Conservation (phyloP, 1,140 invertebrate genomes). For the Drosophila takahashii region DNA sequence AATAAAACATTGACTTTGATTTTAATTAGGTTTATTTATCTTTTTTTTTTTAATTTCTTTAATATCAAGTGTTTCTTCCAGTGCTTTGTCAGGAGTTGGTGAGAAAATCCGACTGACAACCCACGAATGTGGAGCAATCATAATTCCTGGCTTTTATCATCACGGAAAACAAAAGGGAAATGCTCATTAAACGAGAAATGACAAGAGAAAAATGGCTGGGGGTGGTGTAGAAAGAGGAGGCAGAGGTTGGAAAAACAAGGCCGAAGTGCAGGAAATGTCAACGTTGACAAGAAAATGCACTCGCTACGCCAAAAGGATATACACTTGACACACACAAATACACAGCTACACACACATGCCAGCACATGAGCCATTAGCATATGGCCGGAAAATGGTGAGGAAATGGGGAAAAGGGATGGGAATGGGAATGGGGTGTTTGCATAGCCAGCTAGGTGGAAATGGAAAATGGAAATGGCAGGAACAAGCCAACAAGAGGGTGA, state of each 20-base stretch:
- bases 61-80: background rate
- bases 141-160: conserved; percentile 71
- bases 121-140: conserved; percentile 68
- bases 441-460: conserved; percentile 21
- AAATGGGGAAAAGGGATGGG: background rate
- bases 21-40: no score
- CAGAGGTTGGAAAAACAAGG: conserved; percentile 44
- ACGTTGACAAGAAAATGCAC: conserved; percentile 81
- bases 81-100: conserved; percentile 4
- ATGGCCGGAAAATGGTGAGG: conserved; percentile 19
- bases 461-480: conserved; percentile 8
- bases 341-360: conserved; percentile 25
- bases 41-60: no score
- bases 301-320: conserved; percentile 72
- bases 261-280: conserved; percentile 80
- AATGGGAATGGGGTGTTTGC: conserved; percentile 31
- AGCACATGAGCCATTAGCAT: conserved; percentile 53
- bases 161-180: conserved; percentile 64
- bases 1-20: no score
- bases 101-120: conserved; percentile 14
- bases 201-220: conserved; percentile 15
- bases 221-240: background rate
- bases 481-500: background rate
- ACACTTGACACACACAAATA: conserved; percentile 66
- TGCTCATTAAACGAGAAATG: conserved; percentile 76